phyloP scores from a whole-genome alignment of 2,888 invertebrate genomes.

The Pyrrhosoma nymphula region DNA sequence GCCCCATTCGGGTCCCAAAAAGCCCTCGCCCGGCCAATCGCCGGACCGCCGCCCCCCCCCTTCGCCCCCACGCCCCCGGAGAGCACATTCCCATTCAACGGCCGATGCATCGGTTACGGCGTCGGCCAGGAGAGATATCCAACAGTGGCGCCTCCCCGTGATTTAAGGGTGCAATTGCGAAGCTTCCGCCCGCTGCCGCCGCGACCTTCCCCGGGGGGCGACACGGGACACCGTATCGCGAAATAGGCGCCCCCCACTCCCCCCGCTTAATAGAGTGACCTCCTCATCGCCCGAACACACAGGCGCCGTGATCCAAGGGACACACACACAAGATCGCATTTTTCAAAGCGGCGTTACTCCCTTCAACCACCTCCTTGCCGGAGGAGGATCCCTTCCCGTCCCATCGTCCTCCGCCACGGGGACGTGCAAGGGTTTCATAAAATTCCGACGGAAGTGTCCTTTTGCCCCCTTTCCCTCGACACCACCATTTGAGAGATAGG shows the following conservation, averaged over 20 bases:
- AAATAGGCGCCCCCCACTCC: too few species aligned
- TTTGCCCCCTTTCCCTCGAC: background rate
- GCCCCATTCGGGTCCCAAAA: too few species aligned
- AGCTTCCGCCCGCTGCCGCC: too few species aligned
- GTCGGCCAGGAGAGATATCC: background rate
- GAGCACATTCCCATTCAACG: background rate
- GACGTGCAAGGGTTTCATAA: conserved; percentile 4
- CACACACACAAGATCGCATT: background rate
- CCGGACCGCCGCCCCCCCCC: background rate
- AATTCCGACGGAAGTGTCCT: background rate
- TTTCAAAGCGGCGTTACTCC: background rate
- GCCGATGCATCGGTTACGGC: background rate
- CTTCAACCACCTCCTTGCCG: too few species aligned
- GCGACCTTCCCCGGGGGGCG: too few species aligned
- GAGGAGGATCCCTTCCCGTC: background rate
- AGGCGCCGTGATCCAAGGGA: too few species aligned
- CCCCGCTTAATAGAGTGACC: too few species aligned
- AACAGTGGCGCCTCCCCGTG: background rate
- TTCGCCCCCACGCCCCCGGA: background rate
- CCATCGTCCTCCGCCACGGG: background rate
- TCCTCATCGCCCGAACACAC: too few species aligned
- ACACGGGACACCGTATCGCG: too few species aligned
- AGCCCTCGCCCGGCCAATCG: too few species aligned
- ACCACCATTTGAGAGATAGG: too few species aligned
- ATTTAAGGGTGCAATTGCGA: background rate